Base-by-base conservation (phyloP, 1,140 invertebrate genomes). In the Cardiocondyla obscurior region DNA sequence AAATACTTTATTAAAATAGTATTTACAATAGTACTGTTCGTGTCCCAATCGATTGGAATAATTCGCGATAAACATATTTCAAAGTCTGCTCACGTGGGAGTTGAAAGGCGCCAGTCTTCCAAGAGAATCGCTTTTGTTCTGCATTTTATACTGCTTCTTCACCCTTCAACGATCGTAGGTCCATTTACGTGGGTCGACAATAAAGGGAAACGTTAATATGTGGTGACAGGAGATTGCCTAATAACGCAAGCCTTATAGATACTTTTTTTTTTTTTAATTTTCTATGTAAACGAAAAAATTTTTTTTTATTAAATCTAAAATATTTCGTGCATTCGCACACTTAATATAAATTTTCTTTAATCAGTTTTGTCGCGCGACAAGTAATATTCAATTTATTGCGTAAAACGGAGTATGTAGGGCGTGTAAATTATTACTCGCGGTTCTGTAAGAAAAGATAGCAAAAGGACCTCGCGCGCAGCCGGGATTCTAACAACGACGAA, bases 401-500 rank as follows among this genome's bases (percentile, higher is more conserved):
- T 6, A 28, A 58, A 39, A 7, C 12, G 36, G 44, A n/a, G n/a
- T 74, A 74, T 28, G 14, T 36, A 7, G 55, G 7, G 42, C 25
- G 28, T 22, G 39, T 64, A 76, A 76, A 62, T 62, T 62, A 62
- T 46, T 62, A 62, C 12, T 58, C 6, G 16, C 25, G 39, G 28
- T 28, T 62, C 39, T n/a, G 28, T 28, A 10, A 33, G 39, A 22
- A 62, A 28, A 25, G 39, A 22, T 30, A 25, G 44, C 6, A 28
- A 69, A 28, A 51, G 46, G 22, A 73, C 19, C 28, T n/a, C n/a
- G n/a, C n/a, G n/a, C n/a, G n/a, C n/a, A n/a, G n/a, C n/a, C 3
- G 12, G 16, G n/a, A 49, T 57, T 86, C 74, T 73, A 86, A 85
- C 58, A 79, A 85, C 74, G 65, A 81, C 82, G n/a, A 42, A 67